A percentile compares a stretch with the other conserved stretches of the same genome.
phyloP scores from a whole-genome alignment of 2,113 vertebrate genomes.

The Platichthys stellatus region DNA sequence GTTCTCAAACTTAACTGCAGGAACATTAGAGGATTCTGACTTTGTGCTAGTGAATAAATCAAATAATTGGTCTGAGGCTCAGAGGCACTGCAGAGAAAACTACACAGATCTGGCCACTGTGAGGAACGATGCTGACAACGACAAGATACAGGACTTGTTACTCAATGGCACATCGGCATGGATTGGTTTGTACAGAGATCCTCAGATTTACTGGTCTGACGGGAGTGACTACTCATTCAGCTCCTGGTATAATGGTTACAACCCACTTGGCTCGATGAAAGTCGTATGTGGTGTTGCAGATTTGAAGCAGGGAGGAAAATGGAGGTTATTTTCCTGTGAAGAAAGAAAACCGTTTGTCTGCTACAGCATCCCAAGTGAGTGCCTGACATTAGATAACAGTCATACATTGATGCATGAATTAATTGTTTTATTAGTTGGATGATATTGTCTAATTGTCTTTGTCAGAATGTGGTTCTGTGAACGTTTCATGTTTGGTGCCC shows the following conservation, averaged over 20 bases:
- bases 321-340: background rate
- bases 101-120: conserved; percentile 8
- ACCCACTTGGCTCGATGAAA: background rate
- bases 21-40: background rate
- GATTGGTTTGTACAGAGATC: conserved; percentile 22
- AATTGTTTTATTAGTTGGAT: no score
- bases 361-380: background rate
- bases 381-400: no score
- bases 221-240: background rate
- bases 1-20: conserved; percentile 1
- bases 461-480: no score
- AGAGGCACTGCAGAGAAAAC: background rate
- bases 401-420: no score
- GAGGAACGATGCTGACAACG: background rate
- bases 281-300: background rate
- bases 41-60: fast-evolving
- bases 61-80: background rate
- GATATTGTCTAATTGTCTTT: no score
- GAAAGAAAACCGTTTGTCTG: conserved; percentile 15
- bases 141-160: fast-evolving
- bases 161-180: no score
- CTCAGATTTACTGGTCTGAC: conserved; percentile 8
- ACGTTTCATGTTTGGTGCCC: no score
- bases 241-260: fast-evolving
- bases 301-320: background rate